Evolutionary conservation across 2,888 invertebrate genomes (phyloP).

Genomic region (Plagodis dolabraria): DNA sequence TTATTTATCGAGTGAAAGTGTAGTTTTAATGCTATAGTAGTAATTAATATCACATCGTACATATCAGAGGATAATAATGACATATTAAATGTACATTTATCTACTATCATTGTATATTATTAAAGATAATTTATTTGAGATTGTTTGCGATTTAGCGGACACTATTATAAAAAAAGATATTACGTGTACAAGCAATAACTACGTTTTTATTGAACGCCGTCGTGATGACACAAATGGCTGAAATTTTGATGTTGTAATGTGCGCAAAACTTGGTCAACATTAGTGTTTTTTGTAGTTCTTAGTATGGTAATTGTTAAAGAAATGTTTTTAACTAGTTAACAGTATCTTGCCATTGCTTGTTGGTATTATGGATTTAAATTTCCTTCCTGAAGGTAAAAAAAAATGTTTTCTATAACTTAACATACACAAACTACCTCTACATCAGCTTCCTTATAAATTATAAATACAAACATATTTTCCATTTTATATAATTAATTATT

Average conservation of each 20-base stretch:
- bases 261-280: constrained; percentile 69
- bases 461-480: constrained; percentile 2
- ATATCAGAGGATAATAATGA: constrained; percentile 50
- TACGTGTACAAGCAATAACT: constrained; percentile 85
- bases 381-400: no score
- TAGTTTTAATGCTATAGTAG: constrained; percentile 22
- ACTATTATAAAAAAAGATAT: constrained; percentile 59
- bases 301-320: constrained; percentile 14
- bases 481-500: constrained; percentile 4
- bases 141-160: constrained; percentile 78
- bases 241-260: constrained; percentile 76
- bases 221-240: constrained; percentile 65
- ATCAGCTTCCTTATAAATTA: constrained; percentile 25
- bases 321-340: neutral
- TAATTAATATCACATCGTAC: constrained; percentile 36
- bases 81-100: constrained; percentile 30
- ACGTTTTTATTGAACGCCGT: constrained; percentile 77
- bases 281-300: constrained; percentile 53
- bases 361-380: no score
- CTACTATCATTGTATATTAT: constrained; percentile 36
- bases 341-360: no score
- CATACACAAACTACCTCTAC: constrained; percentile 27
- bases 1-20: constrained; percentile 30
- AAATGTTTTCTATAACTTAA: constrained; percentile 1
- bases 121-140: constrained; percentile 56